Evolutionary conservation across 2,797 vertebrate species (phyloP).

Genomic region (Premnoplex brunnescens): DNA sequence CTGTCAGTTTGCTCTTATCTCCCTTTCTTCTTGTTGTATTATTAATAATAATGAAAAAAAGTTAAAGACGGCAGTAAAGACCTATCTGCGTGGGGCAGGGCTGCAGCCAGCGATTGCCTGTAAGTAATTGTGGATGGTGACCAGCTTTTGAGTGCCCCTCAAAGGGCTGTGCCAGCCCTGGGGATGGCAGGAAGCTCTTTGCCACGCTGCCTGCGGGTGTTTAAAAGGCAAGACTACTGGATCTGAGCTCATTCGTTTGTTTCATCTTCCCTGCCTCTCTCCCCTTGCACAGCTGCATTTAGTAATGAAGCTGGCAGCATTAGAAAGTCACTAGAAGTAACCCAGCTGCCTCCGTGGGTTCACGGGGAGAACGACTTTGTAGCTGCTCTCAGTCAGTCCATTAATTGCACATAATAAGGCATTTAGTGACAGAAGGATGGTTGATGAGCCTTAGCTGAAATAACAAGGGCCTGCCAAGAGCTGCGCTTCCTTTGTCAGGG

Average conservation of each 20-base stretch:
- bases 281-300: constrained; percentile 39
- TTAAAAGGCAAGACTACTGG: neutral
- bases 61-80: neutral
- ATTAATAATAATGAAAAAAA: constrained; percentile 42
- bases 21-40: constrained; percentile 64
- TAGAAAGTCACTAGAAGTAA: constrained; percentile 58
- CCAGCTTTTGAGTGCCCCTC: neutral
- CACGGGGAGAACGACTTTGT: constrained; percentile 65
- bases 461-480: constrained; percentile 71
- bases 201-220: neutral
- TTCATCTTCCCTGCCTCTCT: neutral
- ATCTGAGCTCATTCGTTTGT: neutral
- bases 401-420: constrained; percentile 80
- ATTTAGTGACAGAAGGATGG: constrained; percentile 73
- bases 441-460: constrained; percentile 72
- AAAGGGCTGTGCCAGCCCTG: neutral
- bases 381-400: constrained; percentile 70
- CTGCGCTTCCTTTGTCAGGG: constrained; percentile 54
- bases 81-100: neutral
- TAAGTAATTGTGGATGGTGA: neutral
- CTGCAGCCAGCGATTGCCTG: neutral
- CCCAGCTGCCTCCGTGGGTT: constrained; percentile 64
- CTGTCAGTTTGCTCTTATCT: constrained; percentile 59
- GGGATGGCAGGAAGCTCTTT: neutral
- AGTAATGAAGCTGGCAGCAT: constrained; percentile 34